phyloP scores from a whole-genome alignment of 2,113 vertebrate species.

The Capreolus pygargus region DNA sequence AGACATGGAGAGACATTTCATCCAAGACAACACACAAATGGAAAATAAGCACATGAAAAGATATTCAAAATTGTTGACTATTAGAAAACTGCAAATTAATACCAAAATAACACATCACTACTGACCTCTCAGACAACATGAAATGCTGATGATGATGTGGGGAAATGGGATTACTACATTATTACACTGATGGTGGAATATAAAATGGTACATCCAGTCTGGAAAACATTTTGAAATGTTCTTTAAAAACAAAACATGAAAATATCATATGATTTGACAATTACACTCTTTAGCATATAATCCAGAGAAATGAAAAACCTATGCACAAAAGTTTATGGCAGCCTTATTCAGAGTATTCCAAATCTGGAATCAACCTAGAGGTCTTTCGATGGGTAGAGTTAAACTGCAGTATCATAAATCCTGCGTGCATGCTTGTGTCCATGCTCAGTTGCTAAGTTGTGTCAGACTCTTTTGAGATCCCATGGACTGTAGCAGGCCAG shows the following conservation, averaged over 20 bases:
- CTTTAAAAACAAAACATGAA: not conserved
- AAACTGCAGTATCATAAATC: not conserved
- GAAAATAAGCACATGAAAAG: not conserved
- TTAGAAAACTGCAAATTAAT: not conserved
- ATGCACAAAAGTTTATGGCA: not conserved
- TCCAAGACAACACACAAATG: not conserved
- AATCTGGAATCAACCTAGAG: not conserved
- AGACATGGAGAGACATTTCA: not conserved
- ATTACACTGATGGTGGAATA: not conserved
- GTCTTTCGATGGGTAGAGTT: not conserved
- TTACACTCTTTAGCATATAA: not conserved
- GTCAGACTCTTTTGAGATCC: not conserved
- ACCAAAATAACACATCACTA: not conserved
- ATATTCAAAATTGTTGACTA: not conserved
- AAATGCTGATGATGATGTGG: not conserved
- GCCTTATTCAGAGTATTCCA: not conserved
- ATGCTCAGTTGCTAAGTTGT: not conserved
- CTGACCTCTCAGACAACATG: not conserved
- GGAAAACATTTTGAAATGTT: not conserved
- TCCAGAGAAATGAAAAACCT: not conserved
- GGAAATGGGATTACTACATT: not conserved
- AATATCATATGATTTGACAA: not conserved
- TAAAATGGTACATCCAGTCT: not conserved
- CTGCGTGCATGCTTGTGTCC: fast-evolving
- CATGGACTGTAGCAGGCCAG: not conserved